phyloP scores from a whole-genome alignment of 2,888 invertebrate species.

The Sisyra terminalis region DNA sequence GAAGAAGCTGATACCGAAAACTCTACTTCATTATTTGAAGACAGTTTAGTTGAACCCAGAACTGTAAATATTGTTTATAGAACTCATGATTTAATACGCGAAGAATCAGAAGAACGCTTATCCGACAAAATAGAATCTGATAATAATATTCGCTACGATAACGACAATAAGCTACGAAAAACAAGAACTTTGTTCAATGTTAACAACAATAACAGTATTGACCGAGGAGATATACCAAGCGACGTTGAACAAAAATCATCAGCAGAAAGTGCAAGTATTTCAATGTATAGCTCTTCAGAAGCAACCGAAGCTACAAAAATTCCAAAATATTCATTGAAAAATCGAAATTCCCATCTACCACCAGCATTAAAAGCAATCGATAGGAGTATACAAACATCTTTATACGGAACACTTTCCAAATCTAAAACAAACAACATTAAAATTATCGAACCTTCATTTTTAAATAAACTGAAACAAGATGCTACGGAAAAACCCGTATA shows the following conservation, averaged over 20 bases:
- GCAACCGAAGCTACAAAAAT: slow-evolving; percentile 33
- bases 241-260: slow-evolving; percentile 27
- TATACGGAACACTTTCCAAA: slow-evolving; percentile 18
- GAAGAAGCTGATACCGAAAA: slow-evolving; percentile 10
- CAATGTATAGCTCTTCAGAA: slow-evolving; percentile 36
- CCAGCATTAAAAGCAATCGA: slow-evolving; percentile 41
- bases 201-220: slow-evolving; percentile 34
- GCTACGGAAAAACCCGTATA: slow-evolving; percentile 59
- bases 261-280: slow-evolving; percentile 34
- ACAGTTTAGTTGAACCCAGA: slow-evolving; percentile 30
- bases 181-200: slow-evolving; percentile 18
- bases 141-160: slow-evolving; percentile 28
- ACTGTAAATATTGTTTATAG: slow-evolving; percentile 22
- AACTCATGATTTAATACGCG: slow-evolving; percentile 33
- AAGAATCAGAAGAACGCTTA: slow-evolving; percentile 34
- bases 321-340: slow-evolving; percentile 19
- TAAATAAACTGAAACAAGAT: slow-evolving; percentile 40
- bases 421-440: slow-evolving; percentile 26
- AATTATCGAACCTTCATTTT: slow-evolving; percentile 51
- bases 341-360: slow-evolving; percentile 20
- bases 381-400: slow-evolving; percentile 60
- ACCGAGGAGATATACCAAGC: slow-evolving; percentile 17
- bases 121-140: slow-evolving; percentile 32
- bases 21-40: slow-evolving; percentile 17
- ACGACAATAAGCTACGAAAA: slow-evolving; percentile 10